Evolutionary conservation across 2,797 vertebrate genomes (phyloP).

Genomic region (Etheostoma nigrum): DNA sequence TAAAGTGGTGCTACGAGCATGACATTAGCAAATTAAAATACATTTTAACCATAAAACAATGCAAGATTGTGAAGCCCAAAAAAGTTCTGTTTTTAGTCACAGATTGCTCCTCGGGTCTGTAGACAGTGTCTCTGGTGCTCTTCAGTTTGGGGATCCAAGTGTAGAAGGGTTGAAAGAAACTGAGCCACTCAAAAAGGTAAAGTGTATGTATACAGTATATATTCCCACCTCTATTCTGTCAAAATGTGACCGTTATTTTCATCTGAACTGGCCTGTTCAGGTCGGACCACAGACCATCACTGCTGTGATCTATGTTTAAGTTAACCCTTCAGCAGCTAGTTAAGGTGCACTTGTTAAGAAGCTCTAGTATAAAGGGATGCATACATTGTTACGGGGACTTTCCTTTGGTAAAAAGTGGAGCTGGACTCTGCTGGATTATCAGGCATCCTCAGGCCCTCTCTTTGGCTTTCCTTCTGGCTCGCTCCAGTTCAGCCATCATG

Average conservation of each 20-base stretch:
- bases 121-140: too few species aligned
- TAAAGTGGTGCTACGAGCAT: neutral
- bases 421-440: constrained; percentile 10
- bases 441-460: constrained; percentile 55
- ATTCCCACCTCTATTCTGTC: neutral
- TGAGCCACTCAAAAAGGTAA: too few species aligned
- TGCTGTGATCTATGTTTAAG: neutral
- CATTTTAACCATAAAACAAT: constrained; percentile 10
- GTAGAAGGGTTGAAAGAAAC: too few species aligned
- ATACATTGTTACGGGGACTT: neutral
- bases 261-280: neutral
- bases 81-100: neutral
- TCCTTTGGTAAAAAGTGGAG: constrained; percentile 8
- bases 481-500: constrained; percentile 89
- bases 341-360: constrained; percentile 5
- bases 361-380: neutral
- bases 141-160: too few species aligned
- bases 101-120: too few species aligned
- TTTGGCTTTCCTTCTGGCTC: constrained; percentile 72
- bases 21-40: neutral
- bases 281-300: neutral
- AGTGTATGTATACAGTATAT: constrained; percentile 4
- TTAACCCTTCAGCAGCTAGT: neutral
- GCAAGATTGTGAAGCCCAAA: neutral
- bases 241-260: neutral